These are phyloP conservation scores for Leistus spinibarbis DNA, from an alignment of 2,888 invertebrate genomes.

Conservation along the genomic window DNA sequence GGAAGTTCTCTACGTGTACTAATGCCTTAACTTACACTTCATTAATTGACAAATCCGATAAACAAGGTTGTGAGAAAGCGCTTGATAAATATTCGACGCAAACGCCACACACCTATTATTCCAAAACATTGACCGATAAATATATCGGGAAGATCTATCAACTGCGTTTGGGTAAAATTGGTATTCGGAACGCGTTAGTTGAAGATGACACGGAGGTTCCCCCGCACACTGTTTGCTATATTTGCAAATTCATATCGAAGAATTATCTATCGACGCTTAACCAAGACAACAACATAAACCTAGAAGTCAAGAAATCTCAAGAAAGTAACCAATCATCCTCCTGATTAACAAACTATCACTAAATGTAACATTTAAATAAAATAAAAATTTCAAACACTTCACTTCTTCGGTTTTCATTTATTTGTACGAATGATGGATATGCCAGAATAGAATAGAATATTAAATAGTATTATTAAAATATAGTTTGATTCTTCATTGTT, in stretches of 20 bases:
- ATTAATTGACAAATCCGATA: not conserved
- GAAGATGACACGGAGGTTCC: not conserved
- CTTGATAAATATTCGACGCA: not conserved
- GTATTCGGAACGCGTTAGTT: slow-evolving; percentile 5
- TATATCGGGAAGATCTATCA: slow-evolving; percentile 28
- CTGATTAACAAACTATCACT: not conserved
- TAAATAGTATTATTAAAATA: too few species aligned
- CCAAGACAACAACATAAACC: not conserved
- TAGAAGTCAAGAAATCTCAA: not conserved
- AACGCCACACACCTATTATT: not conserved
- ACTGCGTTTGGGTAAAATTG: slow-evolving; percentile 19
- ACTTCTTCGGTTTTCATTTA: not conserved
- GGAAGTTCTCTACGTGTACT: not conserved
- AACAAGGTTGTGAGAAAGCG: not conserved
- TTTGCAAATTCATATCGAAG: slow-evolving; percentile 21
- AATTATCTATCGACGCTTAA: not conserved
- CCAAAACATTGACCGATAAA: not conserved
- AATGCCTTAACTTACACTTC: not conserved
- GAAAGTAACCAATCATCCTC: not conserved
- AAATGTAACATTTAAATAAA: not conserved
- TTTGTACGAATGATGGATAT: too few species aligned
- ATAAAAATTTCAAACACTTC: not conserved
- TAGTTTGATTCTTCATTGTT: too few species aligned
- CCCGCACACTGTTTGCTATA: slow-evolving; percentile 18
- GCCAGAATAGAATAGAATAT: too few species aligned